Conservation (phyloP, 2,113 vertebrate genomes). For the Oncorhynchus gorbuscha region DNA sequence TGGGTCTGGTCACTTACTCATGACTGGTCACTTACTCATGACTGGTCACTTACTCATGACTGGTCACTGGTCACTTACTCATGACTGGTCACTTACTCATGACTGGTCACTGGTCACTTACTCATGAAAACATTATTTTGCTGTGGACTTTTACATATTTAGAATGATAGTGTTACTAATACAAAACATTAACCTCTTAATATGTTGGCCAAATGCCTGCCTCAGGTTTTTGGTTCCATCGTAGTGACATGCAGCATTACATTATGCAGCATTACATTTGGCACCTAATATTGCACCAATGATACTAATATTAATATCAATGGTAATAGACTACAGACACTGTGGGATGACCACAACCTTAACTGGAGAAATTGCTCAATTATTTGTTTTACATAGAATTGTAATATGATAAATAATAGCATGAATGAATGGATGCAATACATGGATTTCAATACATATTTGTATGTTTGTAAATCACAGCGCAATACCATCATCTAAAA, state of each 20-base stretch:
- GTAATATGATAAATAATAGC: constrained; percentile 1
- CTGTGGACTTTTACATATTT: not conserved
- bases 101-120: no score
- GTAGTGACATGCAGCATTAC: not conserved
- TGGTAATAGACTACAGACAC: no score
- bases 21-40: no score
- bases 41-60: no score
- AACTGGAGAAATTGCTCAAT: no score
- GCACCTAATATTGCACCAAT: no score
- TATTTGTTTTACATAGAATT: not conserved
- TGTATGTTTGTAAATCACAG: not conserved
- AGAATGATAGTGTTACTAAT: not conserved
- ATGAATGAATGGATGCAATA: not conserved
- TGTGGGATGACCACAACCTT: not conserved
- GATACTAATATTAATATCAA: no score
- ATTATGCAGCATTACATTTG: not conserved
- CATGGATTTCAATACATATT: not conserved
- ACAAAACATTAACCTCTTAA: not conserved
- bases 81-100: no score
- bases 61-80: no score
- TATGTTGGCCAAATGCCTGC: constrained; percentile 2
- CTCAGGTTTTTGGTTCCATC: constrained; percentile 1
- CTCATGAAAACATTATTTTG: no score
- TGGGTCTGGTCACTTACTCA: not conserved
- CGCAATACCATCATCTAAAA: constrained; percentile 1